Evolutionary conservation across 1,140 invertebrate species (phyloP), one percentile per base, ranked within the genome.

Genomic region (Steinernema khuongi): DNA sequence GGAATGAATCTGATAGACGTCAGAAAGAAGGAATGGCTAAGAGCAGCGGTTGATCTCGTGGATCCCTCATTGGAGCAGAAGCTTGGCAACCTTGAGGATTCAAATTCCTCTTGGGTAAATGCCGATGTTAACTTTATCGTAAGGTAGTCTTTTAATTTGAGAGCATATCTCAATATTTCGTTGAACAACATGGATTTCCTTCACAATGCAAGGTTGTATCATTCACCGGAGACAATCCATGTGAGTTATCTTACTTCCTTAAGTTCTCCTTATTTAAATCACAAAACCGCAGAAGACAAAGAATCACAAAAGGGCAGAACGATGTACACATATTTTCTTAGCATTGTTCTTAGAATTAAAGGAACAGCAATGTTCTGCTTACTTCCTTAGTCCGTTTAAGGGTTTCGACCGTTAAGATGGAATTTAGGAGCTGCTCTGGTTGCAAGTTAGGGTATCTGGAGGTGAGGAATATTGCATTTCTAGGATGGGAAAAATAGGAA

Each of bases 1-100:
- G 96, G 95, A 31, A 98, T 96, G 94, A 97, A 98, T 87, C 88
- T 98, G 18, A 87, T 98, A 72, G 90, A 97, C 85, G 93, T 97
- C 41, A 88, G 86, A 32, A 89, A 85, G 0, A 92, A 92, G 87
- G 87, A 88, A 43, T 97, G 94, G 95, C 89, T 90, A 74, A 84
- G 89, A 31, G 82, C 88, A 26, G 90, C 88, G 88, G 43, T 43
- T 90, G 90, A 84, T 92, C 90, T 88, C 90, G 1, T 60, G 11
- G 50, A 26, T 17, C 14, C 4, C 22, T 88, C 90, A 75, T 86
- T 96, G 75, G 87, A 86, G 31, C 81, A 84, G 17, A 88, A 88
- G 77, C 83, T 97, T 19, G 92, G 91, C 0, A 80, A 88, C 28
- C 89, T 44, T 17, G 41, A 91, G 1, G 91, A 93, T 11, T 0